Conservation (phyloP, 2,797 vertebrate genomes). For the Phylloscopus collybita region DNA sequence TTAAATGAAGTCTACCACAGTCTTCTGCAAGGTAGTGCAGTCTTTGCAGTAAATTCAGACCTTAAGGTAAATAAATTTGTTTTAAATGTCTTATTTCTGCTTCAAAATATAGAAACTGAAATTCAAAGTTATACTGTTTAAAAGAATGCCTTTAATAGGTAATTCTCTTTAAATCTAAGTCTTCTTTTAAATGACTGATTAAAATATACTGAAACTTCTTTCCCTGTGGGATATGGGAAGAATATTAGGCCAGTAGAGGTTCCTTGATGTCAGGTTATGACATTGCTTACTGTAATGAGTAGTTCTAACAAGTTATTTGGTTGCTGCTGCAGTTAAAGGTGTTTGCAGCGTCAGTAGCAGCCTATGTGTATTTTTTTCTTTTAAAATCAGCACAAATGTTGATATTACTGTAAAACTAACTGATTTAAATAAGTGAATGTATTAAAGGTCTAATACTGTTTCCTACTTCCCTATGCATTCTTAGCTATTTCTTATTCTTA, state of each 20-base stretch:
- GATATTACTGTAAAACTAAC: background rate
- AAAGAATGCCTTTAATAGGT: background rate
- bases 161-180: background rate
- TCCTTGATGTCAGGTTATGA: background rate
- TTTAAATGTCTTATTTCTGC: background rate
- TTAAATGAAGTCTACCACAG: background rate
- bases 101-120: background rate
- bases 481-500: background rate
- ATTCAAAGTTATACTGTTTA: background rate
- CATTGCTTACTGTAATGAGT: background rate
- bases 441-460: background rate
- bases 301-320: background rate
- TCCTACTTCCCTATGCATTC: background rate
- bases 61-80: background rate
- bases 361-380: background rate
- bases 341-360: background rate
- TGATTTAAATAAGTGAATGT: background rate
- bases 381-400: background rate
- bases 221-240: background rate
- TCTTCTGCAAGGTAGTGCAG: background rate
- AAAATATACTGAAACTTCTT: background rate
- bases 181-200: background rate
- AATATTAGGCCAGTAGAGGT: background rate
- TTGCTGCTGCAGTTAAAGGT: background rate
- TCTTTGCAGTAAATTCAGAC: background rate